These are phyloP conservation scores for Cacoxenus indagator DNA, from an alignment of 2,888 invertebrate genomes.

Conservation along the genomic window DNA sequence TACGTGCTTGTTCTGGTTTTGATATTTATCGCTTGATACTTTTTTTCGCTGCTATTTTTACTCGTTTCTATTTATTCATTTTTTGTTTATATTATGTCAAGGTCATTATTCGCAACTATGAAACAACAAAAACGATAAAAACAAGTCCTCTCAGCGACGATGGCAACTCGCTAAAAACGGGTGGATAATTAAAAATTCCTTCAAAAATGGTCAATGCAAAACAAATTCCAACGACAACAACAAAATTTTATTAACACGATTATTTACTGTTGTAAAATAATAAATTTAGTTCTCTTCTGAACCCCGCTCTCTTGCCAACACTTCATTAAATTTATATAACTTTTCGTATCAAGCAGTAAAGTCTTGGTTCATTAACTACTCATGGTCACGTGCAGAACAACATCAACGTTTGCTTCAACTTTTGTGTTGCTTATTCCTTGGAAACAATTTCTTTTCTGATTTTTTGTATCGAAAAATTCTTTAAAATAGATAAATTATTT, in stretches of 20 bases:
- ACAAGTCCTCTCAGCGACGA: not conserved
- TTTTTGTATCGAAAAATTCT: too few relatives aligned
- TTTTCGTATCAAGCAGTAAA: not conserved
- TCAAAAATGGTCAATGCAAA: not conserved
- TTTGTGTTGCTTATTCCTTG: not conserved
- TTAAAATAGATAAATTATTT: not conserved
- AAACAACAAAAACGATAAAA: slow-evolving; percentile 8
- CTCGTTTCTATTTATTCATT: not conserved
- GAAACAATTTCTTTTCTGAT: not conserved
- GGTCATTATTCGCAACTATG: slow-evolving; percentile 9
- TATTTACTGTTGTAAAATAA: not conserved
- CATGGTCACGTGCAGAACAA: slow-evolving; percentile 10
- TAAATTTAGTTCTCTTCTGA: not conserved
- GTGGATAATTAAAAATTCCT: not conserved
- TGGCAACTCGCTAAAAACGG: not conserved
- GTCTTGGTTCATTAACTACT: slow-evolving; percentile 5
- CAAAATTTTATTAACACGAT: slow-evolving; percentile 21
- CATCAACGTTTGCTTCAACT: not conserved
- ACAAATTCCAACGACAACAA: not conserved
- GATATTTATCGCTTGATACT: not conserved
- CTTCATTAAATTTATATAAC: not conserved
- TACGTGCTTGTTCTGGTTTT: not conserved
- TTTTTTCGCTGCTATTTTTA: not conserved
- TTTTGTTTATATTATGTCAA: slow-evolving; percentile 11
- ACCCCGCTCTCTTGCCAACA: not conserved